A percentile compares a stretch with the other conserved stretches of the same genome.
Conservation (phyloP, 1,140 invertebrate genomes). For the Ptiloglossa arizonensis region DNA sequence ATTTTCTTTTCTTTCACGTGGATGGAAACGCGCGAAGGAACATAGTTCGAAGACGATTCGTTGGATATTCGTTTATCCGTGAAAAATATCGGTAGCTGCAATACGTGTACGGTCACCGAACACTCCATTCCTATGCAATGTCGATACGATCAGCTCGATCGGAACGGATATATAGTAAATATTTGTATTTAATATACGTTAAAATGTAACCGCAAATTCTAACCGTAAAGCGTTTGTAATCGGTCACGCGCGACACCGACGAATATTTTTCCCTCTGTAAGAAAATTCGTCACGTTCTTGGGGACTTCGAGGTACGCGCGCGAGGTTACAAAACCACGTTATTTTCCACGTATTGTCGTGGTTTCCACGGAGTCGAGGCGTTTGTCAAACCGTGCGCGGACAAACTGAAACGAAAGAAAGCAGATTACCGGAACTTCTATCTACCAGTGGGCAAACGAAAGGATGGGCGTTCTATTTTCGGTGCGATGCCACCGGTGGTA, state of each 20-base stretch:
- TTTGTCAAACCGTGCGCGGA: background rate
- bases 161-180: too few relatives aligned
- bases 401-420: background rate
- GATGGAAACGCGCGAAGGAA: background rate
- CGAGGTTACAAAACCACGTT: too few relatives aligned
- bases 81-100: background rate
- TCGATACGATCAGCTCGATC: too few relatives aligned
- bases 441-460: slow-evolving; percentile 27
- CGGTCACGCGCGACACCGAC: too few relatives aligned
- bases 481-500: slow-evolving; percentile 34
- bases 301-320: too few relatives aligned
- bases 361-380: background rate
- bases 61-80: background rate
- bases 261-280: too few relatives aligned
- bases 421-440: slow-evolving; percentile 8
- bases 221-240: too few relatives aligned
- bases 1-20: slow-evolving; percentile 16
- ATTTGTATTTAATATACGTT: too few relatives aligned
- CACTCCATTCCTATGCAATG: background rate
- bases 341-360: too few relatives aligned
- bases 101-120: background rate
- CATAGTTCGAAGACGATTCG: background rate
- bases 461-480: slow-evolving; percentile 35
- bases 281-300: too few relatives aligned
- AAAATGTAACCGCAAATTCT: too few relatives aligned